Conservation (phyloP, 2,113 vertebrate species). For the Suncus etruscus region DNA sequence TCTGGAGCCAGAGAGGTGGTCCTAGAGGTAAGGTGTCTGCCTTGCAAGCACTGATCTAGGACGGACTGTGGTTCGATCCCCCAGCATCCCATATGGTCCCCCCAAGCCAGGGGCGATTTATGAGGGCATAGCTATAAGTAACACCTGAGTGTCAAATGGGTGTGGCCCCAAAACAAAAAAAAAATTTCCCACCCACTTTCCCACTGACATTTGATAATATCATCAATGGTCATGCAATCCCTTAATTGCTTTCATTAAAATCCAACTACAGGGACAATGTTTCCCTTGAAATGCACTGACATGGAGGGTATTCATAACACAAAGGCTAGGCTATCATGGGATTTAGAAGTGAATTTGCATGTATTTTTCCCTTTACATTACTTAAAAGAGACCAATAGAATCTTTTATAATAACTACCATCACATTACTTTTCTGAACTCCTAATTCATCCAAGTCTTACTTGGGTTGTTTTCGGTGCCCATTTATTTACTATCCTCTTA, state of each 20-base stretch:
- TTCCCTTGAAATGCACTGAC: constrained; percentile 5
- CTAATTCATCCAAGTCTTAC: neutral
- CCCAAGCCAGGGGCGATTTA: too few relatives aligned
- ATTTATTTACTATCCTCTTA: neutral
- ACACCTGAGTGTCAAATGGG: too few relatives aligned
- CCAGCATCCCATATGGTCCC: too few relatives aligned
- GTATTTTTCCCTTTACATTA: constrained; percentile 14
- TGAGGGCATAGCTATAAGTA: too few relatives aligned
- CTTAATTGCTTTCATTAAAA: constrained; percentile 57
- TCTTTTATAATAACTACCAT: neutral
- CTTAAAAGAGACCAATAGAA: too few relatives aligned
- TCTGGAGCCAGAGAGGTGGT: too few relatives aligned
- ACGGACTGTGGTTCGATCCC: too few relatives aligned
- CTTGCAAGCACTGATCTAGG: too few relatives aligned
- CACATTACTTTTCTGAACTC: neutral
- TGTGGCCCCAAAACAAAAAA: too few relatives aligned
- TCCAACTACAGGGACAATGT: neutral
- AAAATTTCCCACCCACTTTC: neutral
- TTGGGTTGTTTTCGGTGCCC: neutral
- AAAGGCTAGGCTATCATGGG: neutral
- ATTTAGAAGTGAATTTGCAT: constrained; percentile 6
- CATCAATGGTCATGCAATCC: neutral
- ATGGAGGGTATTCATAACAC: constrained; percentile 1
- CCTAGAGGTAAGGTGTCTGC: too few relatives aligned
- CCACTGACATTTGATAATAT: constrained; percentile 6